A percentile compares a stretch with the other conserved stretches of the same genome.
Evolutionary conservation across 2,797 vertebrate genomes (phyloP).

Genomic region (Melanotaenia nigrans): DNA sequence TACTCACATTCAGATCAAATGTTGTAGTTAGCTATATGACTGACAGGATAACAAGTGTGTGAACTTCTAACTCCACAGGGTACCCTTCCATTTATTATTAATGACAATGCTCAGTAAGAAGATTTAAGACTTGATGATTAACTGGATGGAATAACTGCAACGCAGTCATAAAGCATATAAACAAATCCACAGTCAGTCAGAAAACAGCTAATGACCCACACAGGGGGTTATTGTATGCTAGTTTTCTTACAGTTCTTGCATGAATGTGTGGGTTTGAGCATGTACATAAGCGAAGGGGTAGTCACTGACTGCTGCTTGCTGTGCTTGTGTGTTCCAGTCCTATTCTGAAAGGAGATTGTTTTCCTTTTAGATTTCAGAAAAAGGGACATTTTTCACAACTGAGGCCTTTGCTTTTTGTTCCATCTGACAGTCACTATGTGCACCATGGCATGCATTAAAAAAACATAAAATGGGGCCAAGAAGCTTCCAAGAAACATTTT

Average conservation of each 20-base stretch:
- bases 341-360: slow-evolving; percentile 5
- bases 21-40: slow-evolving; percentile 41
- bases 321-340: neutral
- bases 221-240: slow-evolving; percentile 31
- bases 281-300: neutral
- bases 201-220: slow-evolving; percentile 53
- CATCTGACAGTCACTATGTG: slow-evolving; percentile 11
- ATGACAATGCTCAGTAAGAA: slow-evolving; percentile 45
- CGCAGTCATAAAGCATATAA: slow-evolving; percentile 17
- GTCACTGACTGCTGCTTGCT: neutral
- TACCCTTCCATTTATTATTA: slow-evolving; percentile 68
- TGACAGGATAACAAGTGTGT: slow-evolving; percentile 55
- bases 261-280: slow-evolving; percentile 3
- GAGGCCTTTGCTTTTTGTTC: slow-evolving; percentile 11
- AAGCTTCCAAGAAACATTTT: slow-evolving; percentile 1
- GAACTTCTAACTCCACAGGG: slow-evolving; percentile 50
- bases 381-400: slow-evolving; percentile 5
- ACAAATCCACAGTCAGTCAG: slow-evolving; percentile 30
- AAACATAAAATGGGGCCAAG: neutral
- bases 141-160: slow-evolving; percentile 35
- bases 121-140: slow-evolving; percentile 27
- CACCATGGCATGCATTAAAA: neutral
- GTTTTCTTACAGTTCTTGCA: neutral
- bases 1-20: slow-evolving; percentile 37
- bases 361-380: slow-evolving; percentile 17